phyloP scores from a whole-genome alignment of 2,888 invertebrate genomes.

The Athetis lepigone region DNA sequence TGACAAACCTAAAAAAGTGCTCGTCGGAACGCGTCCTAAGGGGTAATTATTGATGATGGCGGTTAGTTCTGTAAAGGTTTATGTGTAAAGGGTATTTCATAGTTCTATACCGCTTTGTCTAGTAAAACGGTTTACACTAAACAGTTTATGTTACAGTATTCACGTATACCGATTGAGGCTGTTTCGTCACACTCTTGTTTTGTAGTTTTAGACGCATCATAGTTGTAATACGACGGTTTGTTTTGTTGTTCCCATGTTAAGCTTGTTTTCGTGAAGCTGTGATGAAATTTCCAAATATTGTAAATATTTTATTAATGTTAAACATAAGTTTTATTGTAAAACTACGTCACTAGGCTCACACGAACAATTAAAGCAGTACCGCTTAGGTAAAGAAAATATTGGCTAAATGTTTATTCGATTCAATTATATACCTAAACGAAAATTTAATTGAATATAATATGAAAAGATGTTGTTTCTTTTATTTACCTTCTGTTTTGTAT shows the following conservation, averaged over 20 bases:
- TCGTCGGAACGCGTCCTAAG: not conserved
- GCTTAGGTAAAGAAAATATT: slow-evolving; percentile 85
- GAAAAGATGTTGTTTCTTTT: slow-evolving; percentile 71
- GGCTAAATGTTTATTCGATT: slow-evolving; percentile 90
- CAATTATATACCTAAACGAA: slow-evolving; percentile 85
- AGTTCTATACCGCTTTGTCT: slow-evolving; percentile 38
- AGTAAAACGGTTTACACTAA: slow-evolving; percentile 41
- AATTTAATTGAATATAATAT: slow-evolving; percentile 88
- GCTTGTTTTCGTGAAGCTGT: slow-evolving; percentile 90
- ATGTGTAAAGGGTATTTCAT: slow-evolving; percentile 30
- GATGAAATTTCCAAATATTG: slow-evolving; percentile 90
- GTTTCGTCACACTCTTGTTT: slow-evolving; percentile 76
- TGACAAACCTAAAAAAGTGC: not conserved
- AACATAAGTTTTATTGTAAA: slow-evolving; percentile 82
- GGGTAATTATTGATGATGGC: slow-evolving; percentile 14
- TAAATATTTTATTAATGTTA: slow-evolving; percentile 88
- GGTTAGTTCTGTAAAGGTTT: slow-evolving; percentile 26
- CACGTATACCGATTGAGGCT: slow-evolving; percentile 86
- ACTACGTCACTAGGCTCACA: slow-evolving; percentile 88
- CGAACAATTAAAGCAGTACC: slow-evolving; percentile 85
- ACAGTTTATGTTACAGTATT: slow-evolving; percentile 81
- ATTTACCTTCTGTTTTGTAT: slow-evolving; percentile 55
- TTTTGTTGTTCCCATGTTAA: slow-evolving; percentile 88
- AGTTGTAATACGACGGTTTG: slow-evolving; percentile 77
- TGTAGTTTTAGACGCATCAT: slow-evolving; percentile 83